Percentiles rank a stretch among this genome's conserved stretches.
phyloP scores from a whole-genome alignment of 2,113 vertebrate species.

The Clupea harengus region DNA sequence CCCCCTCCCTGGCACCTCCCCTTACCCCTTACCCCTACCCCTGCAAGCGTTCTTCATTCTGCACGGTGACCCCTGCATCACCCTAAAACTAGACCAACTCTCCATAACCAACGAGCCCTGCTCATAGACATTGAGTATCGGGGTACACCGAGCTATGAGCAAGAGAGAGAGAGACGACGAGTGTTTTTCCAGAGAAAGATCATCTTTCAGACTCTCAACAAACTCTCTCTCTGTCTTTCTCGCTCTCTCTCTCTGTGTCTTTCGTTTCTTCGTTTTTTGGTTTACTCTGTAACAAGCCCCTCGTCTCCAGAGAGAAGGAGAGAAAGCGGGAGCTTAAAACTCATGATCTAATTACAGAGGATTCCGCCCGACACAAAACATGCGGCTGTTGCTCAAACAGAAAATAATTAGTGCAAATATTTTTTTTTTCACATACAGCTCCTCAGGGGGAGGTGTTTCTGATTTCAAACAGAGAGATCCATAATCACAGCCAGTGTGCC shows the following conservation, averaged over 20 bases:
- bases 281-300: neutral
- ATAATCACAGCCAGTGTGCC: slow-evolving; percentile 40
- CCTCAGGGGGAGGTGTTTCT: slow-evolving; percentile 37
- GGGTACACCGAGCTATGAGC: neutral
- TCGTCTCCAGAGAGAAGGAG: slow-evolving; percentile 21
- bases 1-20: neutral
- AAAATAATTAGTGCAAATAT: slow-evolving; percentile 39
- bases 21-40: slow-evolving; percentile 37
- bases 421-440: slow-evolving; percentile 18
- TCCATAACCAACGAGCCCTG: slow-evolving; percentile 15
- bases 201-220: slow-evolving; percentile 22
- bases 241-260: slow-evolving; percentile 5
- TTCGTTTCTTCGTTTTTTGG: neutral
- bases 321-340: neutral
- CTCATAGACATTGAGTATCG: neutral
- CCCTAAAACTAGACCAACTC: neutral
- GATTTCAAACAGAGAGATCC: slow-evolving; percentile 45
- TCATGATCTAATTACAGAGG: slow-evolving; percentile 37
- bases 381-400: slow-evolving; percentile 27
- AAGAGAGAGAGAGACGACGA: neutral
- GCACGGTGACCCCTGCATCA: slow-evolving; percentile 40
- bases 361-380: slow-evolving; percentile 20
- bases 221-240: slow-evolving; percentile 19
- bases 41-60: slow-evolving; percentile 9
- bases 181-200: slow-evolving; percentile 4